Percentiles rank a stretch among this genome's conserved stretches.
Evolutionary conservation across 2,888 invertebrate species (phyloP).

Genomic region (Sinotaia quadrata): DNA sequence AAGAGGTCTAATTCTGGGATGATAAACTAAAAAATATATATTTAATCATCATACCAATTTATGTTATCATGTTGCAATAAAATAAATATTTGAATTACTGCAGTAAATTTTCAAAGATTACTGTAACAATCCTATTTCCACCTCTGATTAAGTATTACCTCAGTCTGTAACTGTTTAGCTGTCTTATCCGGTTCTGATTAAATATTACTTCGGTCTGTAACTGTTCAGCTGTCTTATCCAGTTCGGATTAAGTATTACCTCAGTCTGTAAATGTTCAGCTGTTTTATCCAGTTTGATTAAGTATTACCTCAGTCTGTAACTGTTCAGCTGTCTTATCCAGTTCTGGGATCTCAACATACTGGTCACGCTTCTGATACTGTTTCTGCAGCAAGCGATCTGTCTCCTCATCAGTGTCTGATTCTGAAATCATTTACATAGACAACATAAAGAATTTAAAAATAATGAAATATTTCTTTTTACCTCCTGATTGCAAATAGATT

Average conservation of each 20-base stretch:
- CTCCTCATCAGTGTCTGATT: conserved; percentile 95
- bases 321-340: conserved; percentile 35
- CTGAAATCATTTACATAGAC: conserved; percentile 38
- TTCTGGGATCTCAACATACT: conserved; percentile 71
- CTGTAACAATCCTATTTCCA: not conserved
- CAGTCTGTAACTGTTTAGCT: conserved; percentile 34
- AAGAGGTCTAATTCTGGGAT: too few relatives aligned
- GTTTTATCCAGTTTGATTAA: conserved; percentile 50
- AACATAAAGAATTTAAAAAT: not conserved
- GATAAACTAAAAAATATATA: too few relatives aligned
- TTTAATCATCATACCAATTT: too few relatives aligned
- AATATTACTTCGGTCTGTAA: conserved; percentile 50
- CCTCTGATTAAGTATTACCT: too few relatives aligned
- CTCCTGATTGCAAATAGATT: too few relatives aligned
- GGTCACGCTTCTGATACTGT: conserved; percentile 76
- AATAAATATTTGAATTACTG: not conserved
- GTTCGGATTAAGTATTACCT: conserved; percentile 66
- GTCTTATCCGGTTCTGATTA: too few relatives aligned
- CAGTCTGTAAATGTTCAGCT: conserved; percentile 34
- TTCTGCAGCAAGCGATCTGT: conserved; percentile 96
- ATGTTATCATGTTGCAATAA: too few relatives aligned
- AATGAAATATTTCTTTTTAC: too few relatives aligned
- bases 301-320: conserved; percentile 48
- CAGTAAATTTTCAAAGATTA: not conserved
- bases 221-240: conserved; percentile 32